A percentile compares a stretch with the other conserved stretches of the same genome.
phyloP scores from a whole-genome alignment of 2,797 vertebrate species.

The Distichodus sexfasciatus region DNA sequence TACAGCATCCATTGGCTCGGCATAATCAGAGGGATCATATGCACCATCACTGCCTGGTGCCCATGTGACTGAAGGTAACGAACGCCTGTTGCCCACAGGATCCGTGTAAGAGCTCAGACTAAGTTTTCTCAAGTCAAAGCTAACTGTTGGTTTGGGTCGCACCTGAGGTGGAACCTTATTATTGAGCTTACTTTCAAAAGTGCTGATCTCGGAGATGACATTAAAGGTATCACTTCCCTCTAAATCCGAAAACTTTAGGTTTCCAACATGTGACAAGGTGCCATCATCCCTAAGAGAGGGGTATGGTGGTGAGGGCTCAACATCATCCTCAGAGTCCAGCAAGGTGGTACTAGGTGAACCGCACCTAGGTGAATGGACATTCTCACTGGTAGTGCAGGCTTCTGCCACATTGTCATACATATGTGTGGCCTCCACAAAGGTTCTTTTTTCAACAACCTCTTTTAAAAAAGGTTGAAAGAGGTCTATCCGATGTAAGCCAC shows the following conservation, averaged over 20 bases:
- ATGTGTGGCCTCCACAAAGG: slow-evolving; percentile 88
- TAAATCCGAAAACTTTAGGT: slow-evolving; percentile 83
- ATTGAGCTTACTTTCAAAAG: slow-evolving; percentile 88
- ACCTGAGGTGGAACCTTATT: slow-evolving; percentile 91
- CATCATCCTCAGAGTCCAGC: slow-evolving; percentile 90
- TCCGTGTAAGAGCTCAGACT: slow-evolving; percentile 82
- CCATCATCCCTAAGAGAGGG: slow-evolving; percentile 81
- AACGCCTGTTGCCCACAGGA: slow-evolving; percentile 80
- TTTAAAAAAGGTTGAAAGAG: slow-evolving; percentile 88
- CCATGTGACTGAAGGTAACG: slow-evolving; percentile 82
- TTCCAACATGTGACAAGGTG: slow-evolving; percentile 71
- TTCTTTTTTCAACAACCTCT: slow-evolving; percentile 90
- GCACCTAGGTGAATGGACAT: slow-evolving; percentile 84
- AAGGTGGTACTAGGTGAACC: slow-evolving; percentile 86
- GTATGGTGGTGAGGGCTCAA: slow-evolving; percentile 81
- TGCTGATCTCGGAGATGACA: slow-evolving; percentile 79
- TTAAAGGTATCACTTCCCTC: slow-evolving; percentile 84
- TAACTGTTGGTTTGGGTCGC: slow-evolving; percentile 85
- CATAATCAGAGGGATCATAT: slow-evolving; percentile 96
- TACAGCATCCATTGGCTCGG: slow-evolving; percentile 93
- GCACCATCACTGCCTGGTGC: slow-evolving; percentile 78
- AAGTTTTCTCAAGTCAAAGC: slow-evolving; percentile 78
- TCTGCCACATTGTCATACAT: slow-evolving; percentile 97
- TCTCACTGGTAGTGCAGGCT: slow-evolving; percentile 85
- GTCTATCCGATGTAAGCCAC: slow-evolving; percentile 85